Conservation (phyloP, 2,888 invertebrate species). For the Synanthedon andrenaeformis region DNA sequence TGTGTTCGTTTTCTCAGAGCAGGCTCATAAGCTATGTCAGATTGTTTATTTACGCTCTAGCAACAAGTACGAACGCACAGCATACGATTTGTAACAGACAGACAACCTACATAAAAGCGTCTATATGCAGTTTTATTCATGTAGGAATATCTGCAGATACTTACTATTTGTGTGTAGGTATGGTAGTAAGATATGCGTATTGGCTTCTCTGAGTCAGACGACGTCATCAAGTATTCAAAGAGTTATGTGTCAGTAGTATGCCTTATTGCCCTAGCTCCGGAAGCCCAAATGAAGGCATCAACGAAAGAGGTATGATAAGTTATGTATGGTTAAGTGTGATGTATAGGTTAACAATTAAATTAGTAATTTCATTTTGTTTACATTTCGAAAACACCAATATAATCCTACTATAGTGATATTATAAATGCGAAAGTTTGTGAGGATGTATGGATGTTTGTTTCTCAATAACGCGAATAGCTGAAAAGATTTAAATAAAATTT, state of each 20-base stretch:
- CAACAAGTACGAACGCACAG: not conserved
- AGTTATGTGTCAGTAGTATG: slow-evolving; percentile 12
- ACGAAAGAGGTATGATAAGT: slow-evolving; percentile 3
- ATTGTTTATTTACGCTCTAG: not conserved
- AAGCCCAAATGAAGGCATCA: slow-evolving; percentile 13
- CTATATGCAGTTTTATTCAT: not conserved
- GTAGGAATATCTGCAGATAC: not conserved
- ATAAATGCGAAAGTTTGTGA: too few species aligned
- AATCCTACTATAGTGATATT: too few species aligned
- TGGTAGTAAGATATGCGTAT: slow-evolving; percentile 14
- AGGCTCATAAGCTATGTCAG: not conserved
- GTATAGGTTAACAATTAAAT: not conserved
- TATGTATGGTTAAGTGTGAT: not conserved
- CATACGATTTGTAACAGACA: not conserved
- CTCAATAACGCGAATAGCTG: too few species aligned
- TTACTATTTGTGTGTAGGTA: not conserved
- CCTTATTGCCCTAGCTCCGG: slow-evolving; percentile 11
- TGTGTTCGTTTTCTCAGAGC: not conserved
- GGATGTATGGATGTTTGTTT: too few species aligned
- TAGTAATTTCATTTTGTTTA: too few species aligned
- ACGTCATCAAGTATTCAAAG: slow-evolving; percentile 24
- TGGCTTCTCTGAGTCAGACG: slow-evolving; percentile 20
- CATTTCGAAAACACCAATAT: too few species aligned
- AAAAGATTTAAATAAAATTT: too few species aligned
- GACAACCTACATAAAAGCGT: not conserved